Percentiles rank a stretch among this genome's conserved stretches.
These are phyloP conservation scores for Spheniscus humboldti DNA, from an alignment of 2,797 vertebrate genomes.

Conservation along the genomic window DNA sequence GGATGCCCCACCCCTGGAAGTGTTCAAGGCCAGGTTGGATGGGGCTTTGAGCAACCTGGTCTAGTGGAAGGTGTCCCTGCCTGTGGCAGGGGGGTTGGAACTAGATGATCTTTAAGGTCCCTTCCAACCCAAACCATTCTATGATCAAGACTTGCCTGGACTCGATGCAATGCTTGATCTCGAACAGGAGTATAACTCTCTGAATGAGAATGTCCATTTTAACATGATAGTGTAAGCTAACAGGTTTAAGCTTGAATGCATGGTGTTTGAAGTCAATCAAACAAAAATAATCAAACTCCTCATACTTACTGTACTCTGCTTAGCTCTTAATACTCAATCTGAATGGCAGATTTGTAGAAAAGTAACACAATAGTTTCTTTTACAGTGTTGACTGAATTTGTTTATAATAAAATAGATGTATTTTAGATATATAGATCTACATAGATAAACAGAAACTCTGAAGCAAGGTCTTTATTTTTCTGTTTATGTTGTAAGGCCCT, in stretches of 20 bases:
- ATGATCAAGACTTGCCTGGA: background rate
- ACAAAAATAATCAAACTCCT: too few relatives aligned
- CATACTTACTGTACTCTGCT: background rate
- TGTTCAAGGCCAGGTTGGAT: too few relatives aligned
- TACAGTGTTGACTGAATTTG: too few relatives aligned
- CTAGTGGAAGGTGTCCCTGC: too few relatives aligned
- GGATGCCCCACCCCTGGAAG: too few relatives aligned
- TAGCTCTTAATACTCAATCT: background rate
- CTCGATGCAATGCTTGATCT: background rate
- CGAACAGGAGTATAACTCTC: too few relatives aligned
- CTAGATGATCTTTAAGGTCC: too few relatives aligned
- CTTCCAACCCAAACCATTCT: too few relatives aligned
- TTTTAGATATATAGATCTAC: too few relatives aligned
- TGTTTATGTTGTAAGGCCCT: background rate
- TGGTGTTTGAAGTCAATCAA: background rate
- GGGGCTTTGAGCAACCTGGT: too few relatives aligned
- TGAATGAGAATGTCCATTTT: background rate
- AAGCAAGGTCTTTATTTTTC: background rate
- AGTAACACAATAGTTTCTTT: background rate
- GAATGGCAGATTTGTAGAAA: background rate
- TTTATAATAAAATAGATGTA: background rate
- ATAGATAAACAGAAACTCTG: background rate
- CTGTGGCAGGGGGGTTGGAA: too few relatives aligned
- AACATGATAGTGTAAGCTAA: rapidly evolving
- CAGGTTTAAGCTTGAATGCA: background rate